phyloP scores from a whole-genome alignment of 2,113 vertebrate genomes.

The Edolisoma coerulescens region DNA sequence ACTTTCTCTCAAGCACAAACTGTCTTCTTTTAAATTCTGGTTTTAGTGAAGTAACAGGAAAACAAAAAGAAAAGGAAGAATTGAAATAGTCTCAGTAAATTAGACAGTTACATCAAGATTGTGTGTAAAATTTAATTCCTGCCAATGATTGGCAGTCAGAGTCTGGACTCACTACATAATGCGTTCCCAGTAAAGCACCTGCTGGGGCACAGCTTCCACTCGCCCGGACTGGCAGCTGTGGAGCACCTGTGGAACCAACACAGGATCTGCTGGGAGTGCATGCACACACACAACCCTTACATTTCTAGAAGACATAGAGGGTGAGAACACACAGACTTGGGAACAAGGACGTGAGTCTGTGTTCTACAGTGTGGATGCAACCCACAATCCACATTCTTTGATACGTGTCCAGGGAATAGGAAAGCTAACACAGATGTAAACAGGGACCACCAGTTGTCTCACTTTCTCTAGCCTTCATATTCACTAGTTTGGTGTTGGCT shows the following conservation, averaged over 20 bases:
- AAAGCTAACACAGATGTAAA: not conserved
- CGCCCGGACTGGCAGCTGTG: fast-evolving
- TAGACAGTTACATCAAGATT: not conserved
- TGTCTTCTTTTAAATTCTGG: not conserved
- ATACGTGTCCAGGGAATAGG: not conserved
- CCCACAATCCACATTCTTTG: not conserved
- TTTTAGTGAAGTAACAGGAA: not conserved
- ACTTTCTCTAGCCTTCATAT: not conserved
- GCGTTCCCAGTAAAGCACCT: not conserved
- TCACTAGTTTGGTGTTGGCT: not conserved
- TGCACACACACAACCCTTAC: fast-evolving
- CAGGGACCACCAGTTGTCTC: not conserved
- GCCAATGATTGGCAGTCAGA: not conserved
- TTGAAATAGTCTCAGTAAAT: not conserved
- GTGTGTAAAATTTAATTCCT: not conserved
- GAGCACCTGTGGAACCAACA: fast-evolving
- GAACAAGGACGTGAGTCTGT: fast-evolving
- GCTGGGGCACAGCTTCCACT: not conserved
- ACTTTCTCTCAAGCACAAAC: not conserved
- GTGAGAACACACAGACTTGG: not conserved
- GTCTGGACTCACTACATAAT: not conserved
- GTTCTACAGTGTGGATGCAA: not conserved
- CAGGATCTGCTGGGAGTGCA: not conserved
- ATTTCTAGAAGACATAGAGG: not conserved
- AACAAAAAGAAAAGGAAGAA: not conserved